Evolutionary conservation across 2,888 invertebrate species (phyloP).

Genomic region (Acrocera orbiculus): DNA sequence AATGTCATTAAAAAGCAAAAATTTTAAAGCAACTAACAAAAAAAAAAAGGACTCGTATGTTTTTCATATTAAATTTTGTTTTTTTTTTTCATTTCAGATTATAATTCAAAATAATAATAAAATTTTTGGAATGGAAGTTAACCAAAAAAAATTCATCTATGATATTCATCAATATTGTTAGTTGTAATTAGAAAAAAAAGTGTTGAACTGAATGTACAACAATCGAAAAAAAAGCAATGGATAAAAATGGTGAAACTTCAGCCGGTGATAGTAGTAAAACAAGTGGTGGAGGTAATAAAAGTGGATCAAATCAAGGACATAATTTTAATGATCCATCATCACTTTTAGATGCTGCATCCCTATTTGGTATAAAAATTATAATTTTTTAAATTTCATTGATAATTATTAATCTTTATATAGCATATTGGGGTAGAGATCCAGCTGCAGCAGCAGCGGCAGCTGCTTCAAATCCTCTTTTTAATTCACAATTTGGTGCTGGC

Average conservation of each 20-base stretch:
- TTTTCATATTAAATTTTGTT: too few species aligned
- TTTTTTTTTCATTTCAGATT: too few species aligned
- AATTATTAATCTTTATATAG: slow-evolving; percentile 33
- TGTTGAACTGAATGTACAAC: too few species aligned
- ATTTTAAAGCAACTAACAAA: too few species aligned
- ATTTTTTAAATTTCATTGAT: slow-evolving; percentile 10
- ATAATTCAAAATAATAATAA: too few species aligned
- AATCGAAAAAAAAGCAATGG: too few species aligned
- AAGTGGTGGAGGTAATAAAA: slow-evolving; percentile 25
- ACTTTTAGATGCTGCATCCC: slow-evolving; percentile 61
- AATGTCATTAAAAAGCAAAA: too few species aligned
- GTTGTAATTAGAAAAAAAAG: too few species aligned
- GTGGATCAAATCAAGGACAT: slow-evolving; percentile 37
- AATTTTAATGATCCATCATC: slow-evolving; percentile 45
- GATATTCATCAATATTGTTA: too few species aligned
- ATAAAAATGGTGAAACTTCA: slow-evolving; percentile 59
- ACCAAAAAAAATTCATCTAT: too few species aligned
- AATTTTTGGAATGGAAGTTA: too few species aligned
- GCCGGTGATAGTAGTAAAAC: slow-evolving; percentile 34
- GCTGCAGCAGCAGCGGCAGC: slow-evolving; percentile 29
- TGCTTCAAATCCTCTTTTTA: slow-evolving; percentile 30
- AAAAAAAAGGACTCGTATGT: too few species aligned
- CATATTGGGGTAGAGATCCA: slow-evolving; percentile 64
- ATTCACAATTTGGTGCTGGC: slow-evolving; percentile 30
- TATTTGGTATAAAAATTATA: slow-evolving; percentile 48